Base-by-base conservation (phyloP, 2,797 vertebrate species). In the Leptatherina wallacei region DNA sequence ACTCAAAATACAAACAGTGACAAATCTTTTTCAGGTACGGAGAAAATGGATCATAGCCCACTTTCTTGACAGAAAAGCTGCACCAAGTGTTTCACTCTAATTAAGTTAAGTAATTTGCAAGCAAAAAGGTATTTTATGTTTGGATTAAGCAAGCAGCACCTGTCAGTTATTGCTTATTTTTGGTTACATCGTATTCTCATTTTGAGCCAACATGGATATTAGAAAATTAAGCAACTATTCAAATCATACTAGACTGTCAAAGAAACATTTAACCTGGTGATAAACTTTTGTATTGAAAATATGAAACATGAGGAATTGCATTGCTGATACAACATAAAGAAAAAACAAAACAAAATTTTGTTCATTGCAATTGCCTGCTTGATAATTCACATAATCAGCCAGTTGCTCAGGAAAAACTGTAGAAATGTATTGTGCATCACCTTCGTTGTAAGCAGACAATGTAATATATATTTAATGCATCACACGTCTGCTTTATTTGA, bases 151-250 rank as follows among this genome's bases (percentile, higher is more conserved):
- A 20, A 69, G 12, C 6, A 33, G 24, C 40, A 69, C 33, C 38
- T 61, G 64, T 16, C 42, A 72, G 56, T 67, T 70, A 72, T 32
- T 64, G n/a, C 57, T 51, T 51, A 40, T 62, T 71, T 6, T 66
- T 49, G 33, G 77, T 61, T 44, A 44, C 20, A 14, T 12, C 47
- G 40, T 16, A 18, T 71, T 65, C 71, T 52, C 13, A 80, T 54
- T 70, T 60, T 32, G 5, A 44, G 33, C 3, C 57, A 32, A 52
- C 7, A 56, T 35, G 5, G 14, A 14, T 52, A 56, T 61, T 30
- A 40, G 0, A 56, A 4, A 4, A 14, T 2, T 36, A 47, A 42
- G 18, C 20, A 69, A 52, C n/a, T 11, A 11, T 11, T 51, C 11
- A 49, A 51, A 22, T 24, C n/a, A 49, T 11, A 22, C n/a, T n/a